Percentiles rank a stretch among this genome's conserved stretches.
These are phyloP conservation scores for Erethizon dorsatum DNA, from an alignment of 2,797 vertebrate genomes.

Conservation along the genomic window DNA sequence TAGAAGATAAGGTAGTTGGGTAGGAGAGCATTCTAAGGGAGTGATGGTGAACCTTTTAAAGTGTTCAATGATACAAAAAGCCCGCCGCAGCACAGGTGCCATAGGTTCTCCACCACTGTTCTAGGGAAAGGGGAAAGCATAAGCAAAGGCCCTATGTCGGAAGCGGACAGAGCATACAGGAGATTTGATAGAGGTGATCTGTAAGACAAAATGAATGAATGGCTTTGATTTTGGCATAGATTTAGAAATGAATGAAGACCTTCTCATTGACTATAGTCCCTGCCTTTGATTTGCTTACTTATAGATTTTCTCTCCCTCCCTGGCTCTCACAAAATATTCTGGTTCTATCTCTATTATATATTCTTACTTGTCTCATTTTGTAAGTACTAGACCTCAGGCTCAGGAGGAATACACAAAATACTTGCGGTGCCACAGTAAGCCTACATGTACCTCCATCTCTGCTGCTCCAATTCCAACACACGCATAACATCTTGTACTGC, in stretches of 20 bases:
- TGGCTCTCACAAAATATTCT: neutral
- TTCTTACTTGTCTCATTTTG: neutral
- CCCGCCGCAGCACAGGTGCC: neutral
- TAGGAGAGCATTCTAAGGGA: neutral
- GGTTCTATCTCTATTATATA: neutral
- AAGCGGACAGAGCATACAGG: neutral
- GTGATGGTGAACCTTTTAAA: neutral
- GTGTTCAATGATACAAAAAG: neutral
- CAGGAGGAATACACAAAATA: neutral
- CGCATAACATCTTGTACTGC: fast-evolving
- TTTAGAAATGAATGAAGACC: neutral
- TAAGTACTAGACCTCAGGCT: neutral
- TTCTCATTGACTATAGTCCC: neutral
- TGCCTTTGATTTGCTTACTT: neutral
- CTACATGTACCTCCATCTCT: no score
- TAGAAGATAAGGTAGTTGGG: neutral
- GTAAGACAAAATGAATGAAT: neutral
- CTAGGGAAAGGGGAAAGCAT: neutral
- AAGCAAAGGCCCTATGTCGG: neutral
- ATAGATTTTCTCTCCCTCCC: neutral
- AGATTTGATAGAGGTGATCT: neutral
- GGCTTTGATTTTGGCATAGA: neutral
- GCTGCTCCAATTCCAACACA: fast-evolving
- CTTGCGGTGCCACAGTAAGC: neutral
- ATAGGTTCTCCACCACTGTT: neutral